Evolutionary conservation across 2,797 vertebrate species (phyloP).

Genomic region (Hippocampus kuda): DNA sequence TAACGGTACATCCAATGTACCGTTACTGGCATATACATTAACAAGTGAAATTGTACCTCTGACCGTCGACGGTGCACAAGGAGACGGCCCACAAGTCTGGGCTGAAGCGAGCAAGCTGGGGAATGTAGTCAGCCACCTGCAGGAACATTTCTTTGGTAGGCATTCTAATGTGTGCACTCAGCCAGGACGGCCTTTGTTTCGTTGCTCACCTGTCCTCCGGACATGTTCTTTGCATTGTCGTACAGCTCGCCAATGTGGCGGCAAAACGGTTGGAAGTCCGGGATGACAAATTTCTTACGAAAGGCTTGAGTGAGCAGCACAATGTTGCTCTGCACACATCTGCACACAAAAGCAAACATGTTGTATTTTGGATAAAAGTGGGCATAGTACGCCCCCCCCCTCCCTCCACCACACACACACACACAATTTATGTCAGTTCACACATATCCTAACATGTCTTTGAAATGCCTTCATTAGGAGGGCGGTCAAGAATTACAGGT

Average conservation of each 20-base stretch:
- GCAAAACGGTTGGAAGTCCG: conserved; percentile 90
- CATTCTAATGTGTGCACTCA: too few relatives aligned
- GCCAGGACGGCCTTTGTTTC: not conserved
- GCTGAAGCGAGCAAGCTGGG: conserved; percentile 94
- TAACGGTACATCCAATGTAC: too few relatives aligned
- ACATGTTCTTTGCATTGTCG: conserved; percentile 80
- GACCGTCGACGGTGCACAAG: conserved; percentile 94
- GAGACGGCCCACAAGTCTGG: conserved; percentile 94
- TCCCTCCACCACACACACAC: too few relatives aligned
- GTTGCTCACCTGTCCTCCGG: conserved; percentile 83
- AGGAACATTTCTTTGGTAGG: conserved; percentile 9
- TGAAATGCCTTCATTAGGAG: not conserved
- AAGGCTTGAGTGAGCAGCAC: conserved; percentile 97
- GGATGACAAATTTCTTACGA: conserved; percentile 97
- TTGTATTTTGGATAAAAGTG: not conserved
- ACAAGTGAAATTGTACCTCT: conserved; percentile 68
- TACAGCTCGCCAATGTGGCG: conserved; percentile 89
- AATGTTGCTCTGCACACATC: conserved; percentile 98
- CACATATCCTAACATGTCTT: not conserved
- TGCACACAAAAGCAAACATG: conserved; percentile 33
- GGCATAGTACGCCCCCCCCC: too few relatives aligned
- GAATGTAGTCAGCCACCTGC: conserved; percentile 97
- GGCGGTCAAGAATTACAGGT: too few relatives aligned
- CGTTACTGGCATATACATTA: not conserved
- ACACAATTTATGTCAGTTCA: not conserved